Evolutionary conservation across 2,797 vertebrate species (phyloP).

Genomic region (Pelobates cultripes): DNA sequence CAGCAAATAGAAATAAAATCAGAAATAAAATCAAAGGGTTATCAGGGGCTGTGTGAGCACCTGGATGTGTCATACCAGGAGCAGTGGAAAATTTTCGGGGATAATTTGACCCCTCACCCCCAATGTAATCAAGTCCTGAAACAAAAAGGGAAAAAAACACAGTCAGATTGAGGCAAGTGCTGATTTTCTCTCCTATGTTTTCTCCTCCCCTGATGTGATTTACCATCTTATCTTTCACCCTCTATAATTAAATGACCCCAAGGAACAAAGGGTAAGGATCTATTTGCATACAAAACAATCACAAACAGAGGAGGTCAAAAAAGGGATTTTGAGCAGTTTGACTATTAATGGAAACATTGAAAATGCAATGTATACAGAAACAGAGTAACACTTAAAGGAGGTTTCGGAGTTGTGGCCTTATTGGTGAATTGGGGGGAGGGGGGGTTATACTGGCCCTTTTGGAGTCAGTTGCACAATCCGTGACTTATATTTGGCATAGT

Average conservation of each 20-base stretch:
- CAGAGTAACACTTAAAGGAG: no score
- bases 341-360: no score
- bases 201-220: background rate
- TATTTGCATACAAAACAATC: no score
- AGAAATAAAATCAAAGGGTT: constrained; percentile 59
- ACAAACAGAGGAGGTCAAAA: no score
- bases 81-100: constrained; percentile 92
- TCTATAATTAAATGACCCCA: background rate
- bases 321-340: no score
- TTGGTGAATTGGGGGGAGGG: no score
- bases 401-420: no score
- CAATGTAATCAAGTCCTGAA: constrained; percentile 91
- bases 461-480: no score
- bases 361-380: no score
- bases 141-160: constrained; percentile 69
- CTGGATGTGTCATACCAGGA: constrained; percentile 87
- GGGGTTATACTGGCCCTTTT: no score
- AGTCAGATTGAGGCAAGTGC: constrained; percentile 65
- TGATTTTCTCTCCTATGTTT: background rate
- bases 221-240: background rate
- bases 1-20: constrained; percentile 60
- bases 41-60: constrained; percentile 74
- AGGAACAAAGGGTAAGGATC: background rate
- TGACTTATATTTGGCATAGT: no score
- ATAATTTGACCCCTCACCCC: constrained; percentile 91